Evolutionary conservation across 2,888 invertebrate genomes (phyloP).

Genomic region (Drosophila phalerata): DNA sequence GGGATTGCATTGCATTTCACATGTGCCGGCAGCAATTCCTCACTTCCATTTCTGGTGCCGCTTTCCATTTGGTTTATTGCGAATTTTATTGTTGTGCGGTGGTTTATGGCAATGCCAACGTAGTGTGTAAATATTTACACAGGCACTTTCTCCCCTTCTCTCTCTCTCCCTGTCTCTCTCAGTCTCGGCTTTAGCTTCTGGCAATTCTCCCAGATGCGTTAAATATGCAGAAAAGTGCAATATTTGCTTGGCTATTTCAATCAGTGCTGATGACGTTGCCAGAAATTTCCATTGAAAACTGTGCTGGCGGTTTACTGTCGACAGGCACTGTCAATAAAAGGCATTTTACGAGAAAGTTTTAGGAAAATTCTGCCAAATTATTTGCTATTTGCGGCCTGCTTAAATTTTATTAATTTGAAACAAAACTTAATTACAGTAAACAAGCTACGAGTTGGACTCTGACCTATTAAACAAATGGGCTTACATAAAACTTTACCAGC

Average conservation of each 20-base stretch:
- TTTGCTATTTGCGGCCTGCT: constrained; percentile 24
- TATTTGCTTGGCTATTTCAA: constrained; percentile 70
- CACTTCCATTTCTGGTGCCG: constrained; percentile 62
- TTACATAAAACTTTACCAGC: constrained; percentile 59
- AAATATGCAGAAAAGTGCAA: constrained; percentile 67
- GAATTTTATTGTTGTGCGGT: constrained; percentile 77
- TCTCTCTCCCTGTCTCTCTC: not conserved
- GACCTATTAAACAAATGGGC: constrained; percentile 67
- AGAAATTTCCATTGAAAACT: constrained; percentile 38
- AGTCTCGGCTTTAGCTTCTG: not conserved
- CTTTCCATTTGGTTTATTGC: constrained; percentile 78
- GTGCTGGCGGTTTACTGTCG: constrained; percentile 1
- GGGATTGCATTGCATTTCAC: constrained; percentile 57
- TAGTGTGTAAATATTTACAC: constrained; percentile 66
- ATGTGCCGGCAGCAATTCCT: constrained; percentile 62
- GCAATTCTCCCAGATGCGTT: constrained; percentile 42
- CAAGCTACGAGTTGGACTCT: constrained; percentile 32
- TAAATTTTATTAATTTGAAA: constrained; percentile 45
- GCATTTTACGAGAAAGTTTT: constrained; percentile 7
- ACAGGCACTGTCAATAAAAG: constrained; percentile 17
- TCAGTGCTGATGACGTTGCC: constrained; percentile 34
- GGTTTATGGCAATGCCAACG: constrained; percentile 60
- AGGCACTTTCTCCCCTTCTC: constrained; percentile 1
- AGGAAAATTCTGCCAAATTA: not conserved
- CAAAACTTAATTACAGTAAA: constrained; percentile 62